Percentiles rank a stretch among this genome's conserved stretches.
Evolutionary conservation across 1,140 invertebrate species (phyloP).

Genomic region (Rhagoletis pomonella): DNA sequence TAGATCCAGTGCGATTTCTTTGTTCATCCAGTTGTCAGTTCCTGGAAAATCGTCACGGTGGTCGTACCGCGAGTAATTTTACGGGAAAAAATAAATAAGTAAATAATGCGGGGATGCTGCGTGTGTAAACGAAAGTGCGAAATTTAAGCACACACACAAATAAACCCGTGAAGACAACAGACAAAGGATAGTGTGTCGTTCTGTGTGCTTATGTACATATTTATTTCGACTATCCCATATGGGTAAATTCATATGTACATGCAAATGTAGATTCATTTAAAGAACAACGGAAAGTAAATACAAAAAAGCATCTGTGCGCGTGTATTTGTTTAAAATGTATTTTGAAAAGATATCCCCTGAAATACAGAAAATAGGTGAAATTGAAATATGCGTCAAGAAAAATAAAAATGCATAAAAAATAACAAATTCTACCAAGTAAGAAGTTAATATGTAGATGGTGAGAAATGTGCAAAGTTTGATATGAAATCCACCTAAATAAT

Average conservation of each 20-base stretch:
- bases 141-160: constrained; percentile 23
- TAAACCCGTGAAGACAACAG: background rate
- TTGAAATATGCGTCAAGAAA: too few species aligned
- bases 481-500: background rate
- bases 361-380: too few species aligned
- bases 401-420: too few species aligned
- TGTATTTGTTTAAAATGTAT: too few species aligned
- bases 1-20: constrained; percentile 61
- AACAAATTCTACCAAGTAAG: too few species aligned
- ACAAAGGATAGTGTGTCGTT: too few species aligned
- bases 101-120: constrained; percentile 57
- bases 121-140: constrained; percentile 54
- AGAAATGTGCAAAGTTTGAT: too few species aligned
- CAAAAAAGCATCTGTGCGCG: too few species aligned
- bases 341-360: too few species aligned
- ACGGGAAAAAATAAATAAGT: constrained; percentile 57
- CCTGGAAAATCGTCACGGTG: constrained; percentile 72
- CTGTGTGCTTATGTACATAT: background rate
- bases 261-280: background rate
- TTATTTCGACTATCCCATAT: background rate
- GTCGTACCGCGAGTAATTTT: constrained; percentile 60
- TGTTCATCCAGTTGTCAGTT: constrained; percentile 68
- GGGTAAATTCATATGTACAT: background rate
- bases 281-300: too few species aligned
- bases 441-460: too few species aligned